A percentile compares a stretch with the other conserved stretches of the same genome.
Conservation (phyloP, 2,113 vertebrate species). For the Cathartes aura region DNA sequence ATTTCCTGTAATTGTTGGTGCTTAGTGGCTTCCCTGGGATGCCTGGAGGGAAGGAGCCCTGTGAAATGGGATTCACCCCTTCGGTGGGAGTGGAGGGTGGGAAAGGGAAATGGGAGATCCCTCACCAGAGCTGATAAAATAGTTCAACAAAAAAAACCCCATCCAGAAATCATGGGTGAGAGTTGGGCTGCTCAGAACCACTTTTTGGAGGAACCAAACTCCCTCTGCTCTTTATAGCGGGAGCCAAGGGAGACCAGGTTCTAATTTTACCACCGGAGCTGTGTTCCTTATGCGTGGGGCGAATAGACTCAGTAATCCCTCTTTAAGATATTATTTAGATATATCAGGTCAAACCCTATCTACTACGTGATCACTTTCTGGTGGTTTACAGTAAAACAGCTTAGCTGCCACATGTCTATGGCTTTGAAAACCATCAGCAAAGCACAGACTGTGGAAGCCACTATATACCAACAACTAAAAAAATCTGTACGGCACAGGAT, state of each 20-base stretch:
- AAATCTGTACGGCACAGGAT: rapidly evolving
- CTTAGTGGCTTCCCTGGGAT: neutral
- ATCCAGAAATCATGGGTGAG: neutral
- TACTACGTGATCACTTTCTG: neutral
- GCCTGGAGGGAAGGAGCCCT: neutral
- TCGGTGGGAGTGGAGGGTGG: rapidly evolving
- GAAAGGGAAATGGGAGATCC: neutral
- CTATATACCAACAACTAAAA: neutral
- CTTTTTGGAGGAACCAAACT: neutral
- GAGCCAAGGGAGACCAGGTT: neutral
- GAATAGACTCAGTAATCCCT: neutral
- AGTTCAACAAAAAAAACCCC: neutral
- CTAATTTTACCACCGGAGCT: neutral
- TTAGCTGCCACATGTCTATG: neutral
- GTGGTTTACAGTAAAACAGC: neutral
- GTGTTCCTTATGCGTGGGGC: neutral
- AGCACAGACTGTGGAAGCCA: neutral
- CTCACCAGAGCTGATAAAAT: neutral
- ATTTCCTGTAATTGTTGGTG: neutral
- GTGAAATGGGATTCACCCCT: neutral
- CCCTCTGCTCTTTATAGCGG: neutral
- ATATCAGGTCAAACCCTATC: neutral
- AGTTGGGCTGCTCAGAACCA: neutral
- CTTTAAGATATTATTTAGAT: neutral
- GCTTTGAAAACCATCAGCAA: neutral